Evolutionary conservation across 92 coral and sea anemone genomes (phyloP).

Genomic region (Isaurus tuberculatus): DNA sequence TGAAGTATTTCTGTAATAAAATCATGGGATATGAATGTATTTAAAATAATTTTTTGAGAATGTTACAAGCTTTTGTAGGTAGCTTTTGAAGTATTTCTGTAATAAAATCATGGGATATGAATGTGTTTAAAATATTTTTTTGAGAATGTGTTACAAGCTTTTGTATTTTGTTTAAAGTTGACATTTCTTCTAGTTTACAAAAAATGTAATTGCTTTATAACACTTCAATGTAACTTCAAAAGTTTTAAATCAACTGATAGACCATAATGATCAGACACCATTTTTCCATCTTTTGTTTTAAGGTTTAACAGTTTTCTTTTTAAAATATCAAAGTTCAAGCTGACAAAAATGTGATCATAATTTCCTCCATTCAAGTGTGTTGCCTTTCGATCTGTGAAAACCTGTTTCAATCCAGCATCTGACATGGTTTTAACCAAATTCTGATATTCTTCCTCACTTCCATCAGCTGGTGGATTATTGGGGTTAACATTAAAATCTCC

Average conservation of each 20-base stretch:
- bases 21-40: too few relatives aligned
- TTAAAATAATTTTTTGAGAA: too few relatives aligned
- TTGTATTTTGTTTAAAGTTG: too few relatives aligned
- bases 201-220: too few relatives aligned
- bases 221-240: background rate
- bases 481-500: slow-evolving; percentile 85
- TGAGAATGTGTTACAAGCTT: too few relatives aligned
- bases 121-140: too few relatives aligned
- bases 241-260: slow-evolving; percentile 50
- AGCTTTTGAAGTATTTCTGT: too few relatives aligned
- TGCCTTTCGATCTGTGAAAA: slow-evolving; percentile 57
- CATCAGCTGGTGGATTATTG: slow-evolving; percentile 54
- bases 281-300: slow-evolving; percentile 48
- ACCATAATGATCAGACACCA: slow-evolving; percentile 79
- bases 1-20: too few relatives aligned
- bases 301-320: slow-evolving; percentile 49
- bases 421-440: slow-evolving; percentile 48
- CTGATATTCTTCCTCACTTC: slow-evolving; percentile 45
- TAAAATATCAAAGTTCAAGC: slow-evolving; percentile 48
- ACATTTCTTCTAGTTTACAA: too few relatives aligned
- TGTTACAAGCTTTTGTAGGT: too few relatives aligned
- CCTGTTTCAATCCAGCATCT: slow-evolving; percentile 41
- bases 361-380: slow-evolving; percentile 62
- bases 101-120: too few relatives aligned
- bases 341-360: slow-evolving; percentile 68